Base-by-base conservation (phyloP, 2,797 vertebrate genomes). In the Dromococcyx pavoninus region DNA sequence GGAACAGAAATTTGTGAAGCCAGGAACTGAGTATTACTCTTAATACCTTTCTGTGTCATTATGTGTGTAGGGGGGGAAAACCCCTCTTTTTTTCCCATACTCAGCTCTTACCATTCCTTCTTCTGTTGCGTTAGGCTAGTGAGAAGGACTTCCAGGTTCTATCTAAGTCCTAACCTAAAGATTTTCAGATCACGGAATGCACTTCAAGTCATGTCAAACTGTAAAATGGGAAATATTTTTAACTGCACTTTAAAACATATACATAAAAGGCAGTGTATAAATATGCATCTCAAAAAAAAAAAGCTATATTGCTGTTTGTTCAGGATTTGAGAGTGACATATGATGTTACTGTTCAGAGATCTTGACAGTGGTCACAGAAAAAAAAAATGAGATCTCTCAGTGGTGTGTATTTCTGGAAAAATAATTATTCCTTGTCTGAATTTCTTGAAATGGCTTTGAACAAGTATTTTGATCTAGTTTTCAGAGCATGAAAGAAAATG, bases 401-500 rank as follows among this genome's bases (percentile, higher is more conserved):
- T 65, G 22, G 62, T 73, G 3, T 35, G 28, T 61, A 15, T 64
- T 76, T 83, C 11, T 72, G 11, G 24, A 30, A 22, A 33, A 60
- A 79, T 41, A 67, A 4, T 75, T 71, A 44, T 15, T 65, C 16
- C 22, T 79, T 91, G 16, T 17, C 8, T 44, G 43, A 72, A 46
- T 54, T 72, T 80, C 37, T n/a, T 84, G 19, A 93, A 66, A 61
- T n/a, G 15, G 3, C 12, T 82, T 73, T 75, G 50, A 71, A 77
- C 13, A 87, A 86, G 72, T 81, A 89, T 64, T 95, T 95, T 91
- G 35, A 48, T 93, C 33, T 79, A 24, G 5, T 92, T 82, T 71
- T 88, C 57, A 92, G 65, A 91, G 17, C 39, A 86, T 88, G 60
- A 86, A 92, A 88, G n/a, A 76, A 71, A 93, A 74, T 66, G 46